These are phyloP conservation scores for Cotesia typhae DNA, from an alignment of 1,140 invertebrate genomes.

Conservation along the genomic window DNA sequence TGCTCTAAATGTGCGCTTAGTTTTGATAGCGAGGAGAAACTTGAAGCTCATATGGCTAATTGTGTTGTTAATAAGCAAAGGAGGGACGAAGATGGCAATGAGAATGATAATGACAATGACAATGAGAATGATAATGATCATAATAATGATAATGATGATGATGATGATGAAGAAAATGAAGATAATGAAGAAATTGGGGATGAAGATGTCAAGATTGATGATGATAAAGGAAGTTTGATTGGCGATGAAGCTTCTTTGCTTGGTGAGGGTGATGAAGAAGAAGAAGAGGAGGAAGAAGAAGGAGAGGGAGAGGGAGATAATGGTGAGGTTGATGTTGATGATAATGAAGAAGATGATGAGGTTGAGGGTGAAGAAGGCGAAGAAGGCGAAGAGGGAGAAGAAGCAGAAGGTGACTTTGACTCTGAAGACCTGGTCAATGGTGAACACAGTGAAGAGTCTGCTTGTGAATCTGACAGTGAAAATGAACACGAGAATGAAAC, in stretches of 20 bases:
- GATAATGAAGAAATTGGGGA: conserved; percentile 42
- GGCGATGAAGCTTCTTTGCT: conserved; percentile 47
- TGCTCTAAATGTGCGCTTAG: conserved; percentile 56
- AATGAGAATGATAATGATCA: neutral
- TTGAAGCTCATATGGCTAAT: conserved; percentile 52
- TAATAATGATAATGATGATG: conserved; percentile 26
- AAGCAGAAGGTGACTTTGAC: neutral
- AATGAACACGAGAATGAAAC: conserved; percentile 18
- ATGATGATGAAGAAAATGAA: conserved; percentile 30
- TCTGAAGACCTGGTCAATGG: conserved; percentile 15
- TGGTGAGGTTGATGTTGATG: conserved; percentile 18
- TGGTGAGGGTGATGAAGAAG: conserved; percentile 45
- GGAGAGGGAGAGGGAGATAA: conserved; percentile 34
- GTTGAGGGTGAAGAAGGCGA: conserved; percentile 41
- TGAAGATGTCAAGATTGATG: conserved; percentile 42
- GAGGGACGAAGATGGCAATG: conserved; percentile 41
- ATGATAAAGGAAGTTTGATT: conserved; percentile 51
- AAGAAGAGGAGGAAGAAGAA: conserved; percentile 44
- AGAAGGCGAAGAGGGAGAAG: conserved; percentile 41
- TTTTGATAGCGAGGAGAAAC: conserved; percentile 55
- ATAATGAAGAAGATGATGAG: conserved; percentile 3
- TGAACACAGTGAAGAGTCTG: neutral
- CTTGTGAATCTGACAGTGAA: conserved; percentile 5
- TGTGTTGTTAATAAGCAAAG: conserved; percentile 48
- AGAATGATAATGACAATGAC: conserved; percentile 40